phyloP scores from a whole-genome alignment of 2,888 invertebrate species.

The Microctonus hyperodae region DNA sequence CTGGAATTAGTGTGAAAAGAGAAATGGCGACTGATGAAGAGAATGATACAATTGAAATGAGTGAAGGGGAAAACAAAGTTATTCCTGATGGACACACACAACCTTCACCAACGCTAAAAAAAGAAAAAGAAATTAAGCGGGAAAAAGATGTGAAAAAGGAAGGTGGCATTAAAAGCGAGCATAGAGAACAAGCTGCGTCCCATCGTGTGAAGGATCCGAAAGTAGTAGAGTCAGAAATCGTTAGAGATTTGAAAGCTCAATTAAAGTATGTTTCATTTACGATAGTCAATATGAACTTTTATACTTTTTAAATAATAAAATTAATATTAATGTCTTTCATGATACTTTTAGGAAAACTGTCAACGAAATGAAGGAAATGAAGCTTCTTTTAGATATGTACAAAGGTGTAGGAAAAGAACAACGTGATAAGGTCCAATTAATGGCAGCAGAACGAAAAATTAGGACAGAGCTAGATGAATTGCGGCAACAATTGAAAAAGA shows the following conservation, averaged over 20 bases:
- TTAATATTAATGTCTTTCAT: neutral
- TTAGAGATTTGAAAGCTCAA: conserved; percentile 89
- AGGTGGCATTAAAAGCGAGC: conserved; percentile 59
- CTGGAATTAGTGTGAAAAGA: conserved; percentile 53
- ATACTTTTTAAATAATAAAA: too few relatives aligned
- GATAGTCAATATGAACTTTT: conserved; percentile 1
- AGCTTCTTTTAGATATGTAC: conserved; percentile 93
- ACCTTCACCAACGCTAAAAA: conserved; percentile 66
- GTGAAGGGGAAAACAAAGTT: conserved; percentile 63
- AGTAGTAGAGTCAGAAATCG: conserved; percentile 76
- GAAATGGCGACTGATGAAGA: conserved; percentile 58
- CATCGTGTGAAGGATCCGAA: conserved; percentile 72
- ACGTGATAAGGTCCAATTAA: conserved; percentile 93
- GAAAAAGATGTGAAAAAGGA: conserved; percentile 69
- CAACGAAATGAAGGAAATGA: conserved; percentile 94
- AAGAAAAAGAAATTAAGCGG: conserved; percentile 69
- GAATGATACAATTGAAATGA: conserved; percentile 61
- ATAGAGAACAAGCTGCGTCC: conserved; percentile 65
- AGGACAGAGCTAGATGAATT: conserved; percentile 90
- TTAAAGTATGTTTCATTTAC: conserved; percentile 81
- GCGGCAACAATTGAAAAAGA: conserved; percentile 83
- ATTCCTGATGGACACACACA: conserved; percentile 58
- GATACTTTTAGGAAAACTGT: conserved; percentile 71
- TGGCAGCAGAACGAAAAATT: conserved; percentile 93
- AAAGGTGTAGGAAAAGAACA: conserved; percentile 97